These are phyloP conservation scores for Platorchestia sp. DNA, from an alignment of 1,140 invertebrate species.

Conservation along the genomic window DNA sequence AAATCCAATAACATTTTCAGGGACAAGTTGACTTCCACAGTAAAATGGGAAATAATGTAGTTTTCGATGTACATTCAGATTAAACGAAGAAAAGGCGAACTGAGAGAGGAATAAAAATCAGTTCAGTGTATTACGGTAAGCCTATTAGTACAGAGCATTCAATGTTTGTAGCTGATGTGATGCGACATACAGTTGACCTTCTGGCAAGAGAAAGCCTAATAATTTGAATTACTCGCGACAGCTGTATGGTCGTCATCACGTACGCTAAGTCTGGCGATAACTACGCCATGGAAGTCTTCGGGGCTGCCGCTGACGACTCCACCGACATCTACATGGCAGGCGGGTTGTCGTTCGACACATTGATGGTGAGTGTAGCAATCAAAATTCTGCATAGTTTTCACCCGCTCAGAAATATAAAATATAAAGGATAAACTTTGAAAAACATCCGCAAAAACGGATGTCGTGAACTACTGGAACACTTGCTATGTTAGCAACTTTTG, in stretches of 20 bases:
- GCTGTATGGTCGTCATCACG: not conserved
- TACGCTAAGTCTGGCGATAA: not conserved
- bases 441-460: not conserved
- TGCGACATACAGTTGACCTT: not conserved
- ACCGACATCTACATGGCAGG: constrained; percentile 6
- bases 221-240: not conserved
- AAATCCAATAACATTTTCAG: too few relatives aligned
- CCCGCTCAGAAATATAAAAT: not conserved
- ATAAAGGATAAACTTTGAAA: not conserved
- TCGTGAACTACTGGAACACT: not conserved
- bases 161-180: not conserved
- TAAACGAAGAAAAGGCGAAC: not conserved
- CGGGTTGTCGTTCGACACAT: not conserved
- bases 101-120: not conserved
- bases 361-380: not conserved
- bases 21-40: too few relatives aligned
- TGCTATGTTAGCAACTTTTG: not conserved
- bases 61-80: not conserved
- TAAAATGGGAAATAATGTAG: too few relatives aligned
- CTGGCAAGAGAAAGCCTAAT: not conserved
- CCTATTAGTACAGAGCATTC: not conserved
- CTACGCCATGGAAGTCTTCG: constrained; percentile 28
- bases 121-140: not conserved
- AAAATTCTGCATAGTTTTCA: not conserved
- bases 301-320: not conserved